These are phyloP conservation scores for Sarcophaga rosellei DNA, from an alignment of 2,888 invertebrate genomes.

Conservation along the genomic window DNA sequence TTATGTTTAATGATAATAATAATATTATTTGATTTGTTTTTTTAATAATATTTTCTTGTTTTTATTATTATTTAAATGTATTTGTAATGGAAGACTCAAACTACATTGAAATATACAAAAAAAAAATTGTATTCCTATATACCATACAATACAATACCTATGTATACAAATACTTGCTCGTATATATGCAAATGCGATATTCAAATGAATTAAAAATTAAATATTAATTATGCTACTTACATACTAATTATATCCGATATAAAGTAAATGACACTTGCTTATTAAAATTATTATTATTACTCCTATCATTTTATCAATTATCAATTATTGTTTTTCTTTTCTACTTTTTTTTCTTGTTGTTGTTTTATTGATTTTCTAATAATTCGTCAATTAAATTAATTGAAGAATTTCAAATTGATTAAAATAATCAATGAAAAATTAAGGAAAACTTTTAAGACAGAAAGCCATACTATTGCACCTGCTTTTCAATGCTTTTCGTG, in stretches of 20 bases:
- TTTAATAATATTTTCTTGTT: too few species aligned
- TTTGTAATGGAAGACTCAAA: conserved; percentile 66
- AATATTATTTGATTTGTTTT: not conserved
- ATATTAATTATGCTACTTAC: not conserved
- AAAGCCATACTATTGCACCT: too few species aligned
- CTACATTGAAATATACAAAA: conserved; percentile 48
- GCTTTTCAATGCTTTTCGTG: too few species aligned
- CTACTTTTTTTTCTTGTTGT: too few species aligned
- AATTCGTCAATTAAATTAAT: too few species aligned
- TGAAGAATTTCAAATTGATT: too few species aligned
- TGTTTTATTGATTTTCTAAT: too few species aligned
- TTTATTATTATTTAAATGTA: conserved; percentile 4
- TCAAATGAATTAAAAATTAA: not conserved
- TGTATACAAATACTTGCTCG: not conserved
- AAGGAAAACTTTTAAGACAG: too few species aligned
- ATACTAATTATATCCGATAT: not conserved
- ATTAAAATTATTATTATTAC: not conserved
- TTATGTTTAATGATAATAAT: too few species aligned
- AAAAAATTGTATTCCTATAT: not conserved
- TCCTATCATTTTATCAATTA: not conserved
- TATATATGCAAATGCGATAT: not conserved
- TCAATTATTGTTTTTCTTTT: not conserved
- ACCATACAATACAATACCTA: too few species aligned
- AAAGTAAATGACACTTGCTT: not conserved
- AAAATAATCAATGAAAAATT: too few species aligned